Percentiles rank a stretch among this genome's conserved stretches.
Evolutionary conservation across 1,140 invertebrate genomes (phyloP).

Genomic region (Procambarus virginalis): DNA sequence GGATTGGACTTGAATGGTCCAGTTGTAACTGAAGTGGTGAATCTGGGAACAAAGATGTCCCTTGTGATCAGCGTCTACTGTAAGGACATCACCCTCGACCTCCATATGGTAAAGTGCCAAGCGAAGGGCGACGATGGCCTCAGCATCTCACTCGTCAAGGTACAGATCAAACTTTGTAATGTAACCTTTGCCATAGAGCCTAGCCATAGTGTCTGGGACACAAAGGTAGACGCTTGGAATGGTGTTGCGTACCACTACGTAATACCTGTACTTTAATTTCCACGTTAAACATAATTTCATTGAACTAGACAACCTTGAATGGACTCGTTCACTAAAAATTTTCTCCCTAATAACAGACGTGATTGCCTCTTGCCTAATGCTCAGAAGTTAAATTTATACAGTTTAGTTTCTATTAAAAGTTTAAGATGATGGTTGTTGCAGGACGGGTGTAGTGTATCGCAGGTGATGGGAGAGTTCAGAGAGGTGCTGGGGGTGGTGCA

Average conservation of each 20-base stretch:
- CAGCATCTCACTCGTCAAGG: conserved; percentile 22
- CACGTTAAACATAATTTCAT: too few relatives aligned
- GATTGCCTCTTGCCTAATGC: too few relatives aligned
- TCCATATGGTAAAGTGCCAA: conserved; percentile 36
- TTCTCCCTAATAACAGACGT: too few relatives aligned
- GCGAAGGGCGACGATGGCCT: conserved; percentile 37
- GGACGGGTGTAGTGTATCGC: conserved; percentile 47
- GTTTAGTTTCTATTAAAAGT: too few relatives aligned
- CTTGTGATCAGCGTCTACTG: conserved; percentile 37
- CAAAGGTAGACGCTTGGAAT: too few relatives aligned
- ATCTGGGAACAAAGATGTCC: conserved; percentile 25
- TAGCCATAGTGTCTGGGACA: too few relatives aligned
- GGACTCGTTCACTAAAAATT: too few relatives aligned
- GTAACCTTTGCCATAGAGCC: too few relatives aligned
- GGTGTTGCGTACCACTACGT: too few relatives aligned
- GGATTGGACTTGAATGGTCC: conserved; percentile 14
- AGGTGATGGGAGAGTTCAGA: conserved; percentile 45
- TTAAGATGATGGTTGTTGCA: background rate
- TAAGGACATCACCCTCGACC: conserved; percentile 39
- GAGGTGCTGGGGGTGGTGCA: conserved; percentile 30
- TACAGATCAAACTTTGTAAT: background rate
- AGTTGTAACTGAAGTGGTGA: background rate
- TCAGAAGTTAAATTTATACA: too few relatives aligned
- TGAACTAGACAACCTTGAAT: too few relatives aligned
- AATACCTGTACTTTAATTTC: too few relatives aligned